Evolutionary conservation across 2,113 vertebrate genomes (phyloP), one percentile per base, ranked within the genome.

Genomic region (Isurus oxyrinchus): DNA sequence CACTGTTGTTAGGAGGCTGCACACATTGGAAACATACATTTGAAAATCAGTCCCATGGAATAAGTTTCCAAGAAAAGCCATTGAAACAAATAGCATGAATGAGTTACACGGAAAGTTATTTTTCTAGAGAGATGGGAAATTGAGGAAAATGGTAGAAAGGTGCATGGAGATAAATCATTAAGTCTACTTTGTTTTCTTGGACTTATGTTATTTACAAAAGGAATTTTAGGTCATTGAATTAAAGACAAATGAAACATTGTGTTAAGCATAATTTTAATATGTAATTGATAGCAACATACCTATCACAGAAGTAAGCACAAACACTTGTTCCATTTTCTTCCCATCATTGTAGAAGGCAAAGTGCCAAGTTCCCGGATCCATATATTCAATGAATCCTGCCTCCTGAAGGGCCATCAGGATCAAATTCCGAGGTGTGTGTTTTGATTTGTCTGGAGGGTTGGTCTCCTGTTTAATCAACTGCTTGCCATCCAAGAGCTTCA

Each of bases 341-440:
- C 99, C 99, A 49, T 99, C 99, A 4, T 99, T 99, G 98, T 99
- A 99, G 97, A 99, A 98, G 0, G 99, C 99, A 96, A 99, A 98
- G 96, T 99, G 98, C 99, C 99, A 99, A 69, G 98, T 98, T 59
- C 99, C 99, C 55, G 99, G 99, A 97, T 99, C 99, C 99, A 99
- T 99, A 96, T 99, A 99, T 97, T 99, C 99, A 0, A 99, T 99
- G 98, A 99, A 99, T 96, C 99, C 99, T 1, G 99, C 99, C 97
- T 99, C 99, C 97, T 99, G 99, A 96, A 99, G 98, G 5, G 98
- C 98, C 86, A 98, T 98, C 97, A 99, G 97, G 97, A 99, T 98
- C 97, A 99, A 97, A 96, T 98, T 99, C 97, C 98, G 98, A 94
- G 99, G 99, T 61, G 97, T 97, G 69, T 98, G 98, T 95, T 98